Evolutionary conservation across 2,797 vertebrate genomes (phyloP), one percentile per base, ranked within the genome.

Genomic region (Propithecus deckenii): DNA sequence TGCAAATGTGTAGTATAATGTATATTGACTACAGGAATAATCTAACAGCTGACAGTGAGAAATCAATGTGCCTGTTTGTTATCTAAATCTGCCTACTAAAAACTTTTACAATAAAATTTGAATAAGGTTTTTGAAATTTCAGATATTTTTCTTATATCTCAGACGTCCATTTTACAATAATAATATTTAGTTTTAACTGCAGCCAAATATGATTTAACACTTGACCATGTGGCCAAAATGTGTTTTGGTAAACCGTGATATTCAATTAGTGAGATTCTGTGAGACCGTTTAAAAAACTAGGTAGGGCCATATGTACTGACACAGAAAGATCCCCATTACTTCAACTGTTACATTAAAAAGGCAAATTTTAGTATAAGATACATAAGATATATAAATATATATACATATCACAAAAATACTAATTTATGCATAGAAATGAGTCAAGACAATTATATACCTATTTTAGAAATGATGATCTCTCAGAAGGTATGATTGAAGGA

Each of bases 381-480:
- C 7, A 59, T 2, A 81, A 59, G 12, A 86, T 6, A 71, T 9
- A 43, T 20, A 55, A 14, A 28, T 61, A n/a, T 46, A 50, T 52
- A 4, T 50, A 35, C 43, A 3, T 20, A 74, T 72, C 30, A 79
- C 14, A 67, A 78, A 91, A 78, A 80, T 32, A 57, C 28, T 18
- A 63, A 81, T 50, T 94, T 12, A 67, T 59, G 18, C 61, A 90
- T 8, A 95, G 18, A 86, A 86, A 41, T 90, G 81, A 88, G 18
- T 71, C 7, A 5, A 90, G 30, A 90, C 38, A 72, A 75, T 84
- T 96, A 81, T 41, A 79, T 57, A 75, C 65, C 86, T 95, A 85
- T 76, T 88, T 95, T 95, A 90, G 87, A 55, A 94, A 52, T 41
- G 72, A 90, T 59, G 94, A 2, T 87, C n/a, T 88, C 35, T 81